Base-by-base conservation (phyloP, 2,113 vertebrate species). In the Corynorhinus townsendii region DNA sequence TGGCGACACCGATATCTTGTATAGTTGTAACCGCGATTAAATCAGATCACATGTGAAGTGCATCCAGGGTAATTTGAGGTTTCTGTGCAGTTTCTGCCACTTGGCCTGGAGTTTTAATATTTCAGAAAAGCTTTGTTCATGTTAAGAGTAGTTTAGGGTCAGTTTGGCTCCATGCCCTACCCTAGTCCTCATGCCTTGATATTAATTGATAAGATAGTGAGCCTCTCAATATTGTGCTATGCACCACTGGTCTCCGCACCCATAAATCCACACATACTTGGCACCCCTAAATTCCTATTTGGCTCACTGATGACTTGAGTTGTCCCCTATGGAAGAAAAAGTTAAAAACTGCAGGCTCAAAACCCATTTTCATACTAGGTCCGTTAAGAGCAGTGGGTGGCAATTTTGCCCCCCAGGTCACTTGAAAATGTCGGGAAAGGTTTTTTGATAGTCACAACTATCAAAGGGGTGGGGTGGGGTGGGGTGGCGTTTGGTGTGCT, bases 401-500 rank as follows among this genome's bases (percentile, higher is more conserved):
- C 11, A 30, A 3, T 62, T 77, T 84, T 84, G 56, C 7, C 20
- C 47, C 47, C 11, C 40, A 52, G 45, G 66, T 62, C 68, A 45
- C 43, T 22, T 30, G 12, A 11, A 12, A 11, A 4, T 64, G 54
- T 69, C 91, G 82, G 54, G 59, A 92, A 20, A 56, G 16, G 2
- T 52, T 89, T 89, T 90, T 76, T 45, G 4, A 22, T 76, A 0
- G 10, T 47, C 38, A 54, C 26, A 62, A 5, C 66, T 72, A 94
- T n/a, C n/a, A n/a, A n/a, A n/a, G 40, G 11, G 33, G 15, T 76
- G 45, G 28, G 4, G 26, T 16, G 40, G 11, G 33, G 24, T 28
- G 52, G 6, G 4, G 6, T 11, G 1, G 22, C 6, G 4, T 33
- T 2, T 11, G 7, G 8, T 4, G 24, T 40, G 11, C 38, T 28